phyloP scores from a whole-genome alignment of 2,113 vertebrate genomes.

The Centropus bengalensis region DNA sequence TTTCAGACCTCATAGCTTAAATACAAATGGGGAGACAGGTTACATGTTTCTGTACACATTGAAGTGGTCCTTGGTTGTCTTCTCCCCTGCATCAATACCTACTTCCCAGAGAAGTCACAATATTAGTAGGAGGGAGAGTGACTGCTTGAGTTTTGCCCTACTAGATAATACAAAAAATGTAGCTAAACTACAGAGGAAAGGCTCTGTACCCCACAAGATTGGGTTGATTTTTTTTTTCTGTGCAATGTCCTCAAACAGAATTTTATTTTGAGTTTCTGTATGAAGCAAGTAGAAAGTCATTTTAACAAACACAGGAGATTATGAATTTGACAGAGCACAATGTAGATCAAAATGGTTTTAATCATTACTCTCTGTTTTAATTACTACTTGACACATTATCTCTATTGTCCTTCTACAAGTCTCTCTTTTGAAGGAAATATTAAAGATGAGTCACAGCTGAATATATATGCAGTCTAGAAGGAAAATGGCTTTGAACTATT shows the following conservation, averaged over 20 bases:
- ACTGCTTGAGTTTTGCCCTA: neutral
- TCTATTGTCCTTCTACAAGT: constrained; percentile 68
- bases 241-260: neutral
- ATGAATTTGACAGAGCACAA: constrained; percentile 38
- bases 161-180: neutral
- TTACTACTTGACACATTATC: constrained; percentile 69
- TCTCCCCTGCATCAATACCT: neutral
- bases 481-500: constrained; percentile 70
- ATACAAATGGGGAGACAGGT: neutral
- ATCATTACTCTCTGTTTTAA: constrained; percentile 62
- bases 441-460: constrained; percentile 64
- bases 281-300: constrained; percentile 41
- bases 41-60: neutral
- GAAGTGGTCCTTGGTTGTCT: neutral
- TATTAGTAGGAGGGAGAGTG: neutral
- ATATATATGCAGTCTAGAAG: constrained; percentile 62
- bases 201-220: neutral
- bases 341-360: constrained; percentile 53
- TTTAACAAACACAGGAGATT: constrained; percentile 25
- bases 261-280: constrained; percentile 36
- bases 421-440: constrained; percentile 69
- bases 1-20: neutral
- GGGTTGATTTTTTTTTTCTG: neutral
- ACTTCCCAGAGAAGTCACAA: neutral
- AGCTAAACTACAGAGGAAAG: neutral